A percentile compares a stretch with the other conserved stretches of the same genome.
Evolutionary conservation across 2,113 vertebrate genomes (phyloP).

Genomic region (Tetrax tetrax): DNA sequence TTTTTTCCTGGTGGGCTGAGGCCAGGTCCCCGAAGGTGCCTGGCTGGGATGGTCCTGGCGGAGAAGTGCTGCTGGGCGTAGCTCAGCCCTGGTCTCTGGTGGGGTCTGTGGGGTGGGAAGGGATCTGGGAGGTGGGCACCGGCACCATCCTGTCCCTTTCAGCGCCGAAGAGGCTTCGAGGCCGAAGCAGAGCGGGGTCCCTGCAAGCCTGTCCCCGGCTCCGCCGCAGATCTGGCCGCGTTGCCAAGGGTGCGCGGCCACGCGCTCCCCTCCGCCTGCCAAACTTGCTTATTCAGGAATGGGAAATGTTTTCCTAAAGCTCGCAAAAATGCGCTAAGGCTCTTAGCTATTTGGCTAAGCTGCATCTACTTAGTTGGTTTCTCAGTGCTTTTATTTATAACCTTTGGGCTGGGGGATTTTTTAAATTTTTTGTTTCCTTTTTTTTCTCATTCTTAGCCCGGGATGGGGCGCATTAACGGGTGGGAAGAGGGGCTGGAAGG

Average conservation of each 20-base stretch:
- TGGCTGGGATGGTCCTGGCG: fast-evolving
- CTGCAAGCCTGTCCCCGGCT: background rate
- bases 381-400: conserved; percentile 15
- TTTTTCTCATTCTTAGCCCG: background rate
- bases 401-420: background rate
- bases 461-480: background rate
- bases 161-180: background rate
- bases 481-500: fast-evolving
- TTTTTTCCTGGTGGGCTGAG: background rate
- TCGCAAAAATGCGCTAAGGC: conserved; percentile 46
- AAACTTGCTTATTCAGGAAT: background rate
- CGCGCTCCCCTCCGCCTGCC: background rate
- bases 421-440: background rate
- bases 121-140: background rate
- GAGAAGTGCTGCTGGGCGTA: fast-evolving
- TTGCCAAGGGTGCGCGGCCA: fast-evolving
- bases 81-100: background rate
- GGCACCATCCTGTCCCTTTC: fast-evolving
- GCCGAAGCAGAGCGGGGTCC: background rate
- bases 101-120: background rate
- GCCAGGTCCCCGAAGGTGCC: fast-evolving
- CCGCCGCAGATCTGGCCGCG: background rate
- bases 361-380: background rate
- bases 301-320: conserved; percentile 39
- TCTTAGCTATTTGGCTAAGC: conserved; percentile 41